Percentiles rank a stretch among this genome's conserved stretches.
These are phyloP conservation scores for Caenorhabditis zanzibari DNA, from an alignment of 2,888 invertebrate genomes.

Conservation along the genomic window DNA sequence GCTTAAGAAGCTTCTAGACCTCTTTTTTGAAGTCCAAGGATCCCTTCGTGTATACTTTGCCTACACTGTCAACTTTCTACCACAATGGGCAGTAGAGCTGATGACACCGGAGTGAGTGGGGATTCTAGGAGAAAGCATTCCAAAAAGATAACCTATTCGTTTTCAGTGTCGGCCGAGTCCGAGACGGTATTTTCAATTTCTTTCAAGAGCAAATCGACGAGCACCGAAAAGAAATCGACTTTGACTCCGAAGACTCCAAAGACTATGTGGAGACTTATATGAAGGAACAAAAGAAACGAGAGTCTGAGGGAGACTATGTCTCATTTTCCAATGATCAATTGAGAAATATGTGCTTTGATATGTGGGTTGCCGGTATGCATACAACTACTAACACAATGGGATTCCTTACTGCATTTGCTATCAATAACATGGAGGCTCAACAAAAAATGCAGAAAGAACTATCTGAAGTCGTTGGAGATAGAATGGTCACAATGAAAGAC, in stretches of 20 bases:
- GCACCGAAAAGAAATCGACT: slow-evolving; percentile 54
- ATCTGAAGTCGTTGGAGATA: slow-evolving; percentile 64
- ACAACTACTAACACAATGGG: slow-evolving; percentile 72
- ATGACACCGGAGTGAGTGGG: slow-evolving; percentile 53
- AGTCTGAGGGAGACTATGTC: slow-evolving; percentile 13
- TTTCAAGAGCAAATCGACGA: slow-evolving; percentile 62
- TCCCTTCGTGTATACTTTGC: slow-evolving; percentile 30
- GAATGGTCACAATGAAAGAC: slow-evolving; percentile 65
- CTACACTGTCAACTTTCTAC: slow-evolving; percentile 26
- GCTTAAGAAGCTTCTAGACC: slow-evolving; percentile 29
- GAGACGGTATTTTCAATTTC: slow-evolving; percentile 49
- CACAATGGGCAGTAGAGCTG: slow-evolving; percentile 36
- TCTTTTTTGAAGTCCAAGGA: slow-evolving; percentile 48
- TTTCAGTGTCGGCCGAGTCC: no score
- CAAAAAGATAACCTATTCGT: no score
- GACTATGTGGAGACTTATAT: slow-evolving; percentile 68
- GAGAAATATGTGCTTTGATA: slow-evolving; percentile 58
- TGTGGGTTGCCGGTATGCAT: slow-evolving; percentile 71
- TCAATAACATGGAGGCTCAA: slow-evolving; percentile 60
- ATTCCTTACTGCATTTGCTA: slow-evolving; percentile 62
- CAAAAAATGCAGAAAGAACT: slow-evolving; percentile 68
- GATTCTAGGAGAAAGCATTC: no score
- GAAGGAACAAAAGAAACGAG: slow-evolving; percentile 64
- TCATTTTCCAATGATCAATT: slow-evolving; percentile 53
- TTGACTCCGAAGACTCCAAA: slow-evolving; percentile 37